A percentile compares a stretch with the other conserved stretches of the same genome.
Conservation (phyloP, 2,113 vertebrate species). For the Protomyctophum bolini region DNA sequence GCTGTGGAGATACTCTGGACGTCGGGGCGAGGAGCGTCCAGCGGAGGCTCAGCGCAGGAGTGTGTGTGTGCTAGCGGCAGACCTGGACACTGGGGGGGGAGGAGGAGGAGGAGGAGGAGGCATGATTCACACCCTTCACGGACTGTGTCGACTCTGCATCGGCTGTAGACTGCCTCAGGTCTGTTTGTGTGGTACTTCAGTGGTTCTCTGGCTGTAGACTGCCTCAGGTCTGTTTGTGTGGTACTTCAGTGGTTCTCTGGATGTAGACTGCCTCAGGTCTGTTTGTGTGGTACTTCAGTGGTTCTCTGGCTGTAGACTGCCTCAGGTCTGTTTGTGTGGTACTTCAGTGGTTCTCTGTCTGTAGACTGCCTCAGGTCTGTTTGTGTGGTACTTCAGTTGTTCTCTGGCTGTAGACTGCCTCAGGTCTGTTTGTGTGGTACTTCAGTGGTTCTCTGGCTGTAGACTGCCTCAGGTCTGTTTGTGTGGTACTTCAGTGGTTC, state of each 20-base stretch:
- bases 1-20: constrained; percentile 71
- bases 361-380: constrained; percentile 87
- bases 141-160: constrained; percentile 89
- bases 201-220: constrained; percentile 78
- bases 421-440: too few relatives aligned
- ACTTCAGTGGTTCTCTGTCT: too few relatives aligned
- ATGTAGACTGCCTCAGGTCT: constrained; percentile 87
- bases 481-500: constrained; percentile 3
- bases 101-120: constrained; percentile 34
- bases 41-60: constrained; percentile 67
- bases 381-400: constrained; percentile 5
- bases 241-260: neutral
- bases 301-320: too few relatives aligned
- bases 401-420: too few relatives aligned
- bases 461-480: constrained; percentile 86
- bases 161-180: constrained; percentile 88
- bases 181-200: constrained; percentile 40
- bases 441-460: too few relatives aligned
- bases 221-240: constrained; percentile 81
- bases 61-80: constrained; percentile 71
- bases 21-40: constrained; percentile 33
- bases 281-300: constrained; percentile 37
- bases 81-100: constrained; percentile 57
- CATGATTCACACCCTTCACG: constrained; percentile 88
- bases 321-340: too few relatives aligned